A percentile compares a stretch with the other conserved stretches of the same genome.
Evolutionary conservation across 2,113 vertebrate species (phyloP).

Genomic region (Numida meleagris): DNA sequence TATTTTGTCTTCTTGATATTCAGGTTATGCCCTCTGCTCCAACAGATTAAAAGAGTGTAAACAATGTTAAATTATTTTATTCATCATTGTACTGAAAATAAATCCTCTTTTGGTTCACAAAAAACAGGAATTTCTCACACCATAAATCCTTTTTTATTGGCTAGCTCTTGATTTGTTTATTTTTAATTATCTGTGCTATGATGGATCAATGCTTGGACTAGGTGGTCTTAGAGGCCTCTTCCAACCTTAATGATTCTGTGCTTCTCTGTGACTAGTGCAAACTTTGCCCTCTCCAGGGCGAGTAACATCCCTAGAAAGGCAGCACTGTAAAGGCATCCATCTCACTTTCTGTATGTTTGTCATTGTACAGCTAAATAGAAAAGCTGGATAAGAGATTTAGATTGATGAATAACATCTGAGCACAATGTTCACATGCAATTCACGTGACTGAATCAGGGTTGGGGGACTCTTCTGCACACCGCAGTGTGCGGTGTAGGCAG

Average conservation of each 20-base stretch:
- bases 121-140: not conserved
- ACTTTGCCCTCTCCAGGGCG: slow-evolving; percentile 10
- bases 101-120: not conserved
- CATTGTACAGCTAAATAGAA: not conserved
- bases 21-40: not conserved
- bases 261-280: not conserved
- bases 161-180: not conserved
- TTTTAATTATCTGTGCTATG: slow-evolving; percentile 24
- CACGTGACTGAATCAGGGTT: not conserved
- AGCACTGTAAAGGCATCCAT: not conserved
- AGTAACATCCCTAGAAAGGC: not conserved
- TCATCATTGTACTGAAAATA: not conserved
- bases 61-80: not conserved
- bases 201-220: not conserved
- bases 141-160: not conserved
- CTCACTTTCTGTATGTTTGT: not conserved
- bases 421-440: not conserved
- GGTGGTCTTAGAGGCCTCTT: too few species aligned
- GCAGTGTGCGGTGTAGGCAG: not conserved
- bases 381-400: not conserved
- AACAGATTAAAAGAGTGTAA: not conserved
- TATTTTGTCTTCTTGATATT: not conserved
- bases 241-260: too few species aligned
- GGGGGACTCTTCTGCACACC: not conserved
- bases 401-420: not conserved